These are phyloP conservation scores for Rutilus rutilus DNA, from an alignment of 2,113 vertebrate genomes.

Conservation along the genomic window DNA sequence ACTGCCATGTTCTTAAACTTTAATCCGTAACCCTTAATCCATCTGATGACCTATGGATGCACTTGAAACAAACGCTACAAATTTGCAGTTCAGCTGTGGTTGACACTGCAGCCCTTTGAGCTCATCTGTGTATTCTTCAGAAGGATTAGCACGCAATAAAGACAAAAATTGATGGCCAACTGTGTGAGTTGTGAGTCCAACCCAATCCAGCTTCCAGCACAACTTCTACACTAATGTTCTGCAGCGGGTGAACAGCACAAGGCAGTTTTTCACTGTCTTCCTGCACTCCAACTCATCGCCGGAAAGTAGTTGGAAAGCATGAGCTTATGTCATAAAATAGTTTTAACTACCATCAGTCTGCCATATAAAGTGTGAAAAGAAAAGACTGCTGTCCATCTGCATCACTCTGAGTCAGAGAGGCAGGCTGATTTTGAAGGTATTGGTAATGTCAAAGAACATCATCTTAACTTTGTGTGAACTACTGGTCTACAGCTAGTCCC, in stretches of 20 bases:
- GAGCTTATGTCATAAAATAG: neutral
- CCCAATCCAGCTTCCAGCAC: neutral
- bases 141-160: neutral
- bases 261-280: neutral
- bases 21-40: neutral
- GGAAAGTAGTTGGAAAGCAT: neutral
- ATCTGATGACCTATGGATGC: neutral
- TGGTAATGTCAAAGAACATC: neutral
- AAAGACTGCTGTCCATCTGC: neutral
- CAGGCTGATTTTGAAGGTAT: too few relatives aligned
- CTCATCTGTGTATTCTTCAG: neutral
- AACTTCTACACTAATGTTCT: neutral
- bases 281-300: neutral
- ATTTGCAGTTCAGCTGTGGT: neutral
- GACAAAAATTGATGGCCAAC: neutral
- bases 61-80: neutral
- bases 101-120: neutral
- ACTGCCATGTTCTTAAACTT: neutral
- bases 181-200: neutral
- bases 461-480: neutral
- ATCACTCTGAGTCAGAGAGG: neutral
- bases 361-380: neutral
- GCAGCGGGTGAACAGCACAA: neutral
- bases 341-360: neutral
- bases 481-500: neutral